Percentiles rank a stretch among this genome's conserved stretches.
Conservation (phyloP, 2,113 vertebrate genomes). For the Heterocephalus glaber region DNA sequence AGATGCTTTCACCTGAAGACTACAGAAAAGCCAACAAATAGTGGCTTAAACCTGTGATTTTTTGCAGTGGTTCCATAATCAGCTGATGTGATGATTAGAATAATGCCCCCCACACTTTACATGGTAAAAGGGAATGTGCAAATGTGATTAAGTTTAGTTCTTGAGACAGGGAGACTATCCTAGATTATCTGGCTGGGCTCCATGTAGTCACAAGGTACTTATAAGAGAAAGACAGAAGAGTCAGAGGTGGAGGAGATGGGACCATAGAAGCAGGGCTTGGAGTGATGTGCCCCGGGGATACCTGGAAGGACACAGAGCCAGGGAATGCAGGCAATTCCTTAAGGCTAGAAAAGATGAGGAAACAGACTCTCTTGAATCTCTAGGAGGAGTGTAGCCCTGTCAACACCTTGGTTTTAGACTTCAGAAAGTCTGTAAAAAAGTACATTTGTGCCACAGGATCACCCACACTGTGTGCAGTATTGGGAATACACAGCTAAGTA, state of each 20-base stretch:
- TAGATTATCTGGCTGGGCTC: background rate
- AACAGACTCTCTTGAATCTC: background rate
- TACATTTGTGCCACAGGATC: background rate
- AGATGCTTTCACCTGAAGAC: background rate
- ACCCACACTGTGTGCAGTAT: background rate
- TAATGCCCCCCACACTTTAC: background rate
- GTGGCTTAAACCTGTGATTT: background rate
- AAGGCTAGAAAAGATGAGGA: conserved; percentile 9
- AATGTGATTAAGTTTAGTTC: background rate
- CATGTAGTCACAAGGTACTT: background rate
- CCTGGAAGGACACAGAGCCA: background rate
- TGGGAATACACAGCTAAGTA: background rate
- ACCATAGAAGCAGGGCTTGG: background rate
- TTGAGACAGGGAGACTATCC: background rate
- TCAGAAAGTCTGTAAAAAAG: conserved; percentile 20
- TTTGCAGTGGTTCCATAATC: background rate
- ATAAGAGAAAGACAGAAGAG: background rate
- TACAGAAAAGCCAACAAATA: background rate
- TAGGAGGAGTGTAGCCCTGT: background rate
- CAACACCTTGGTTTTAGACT: background rate
- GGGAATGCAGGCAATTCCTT: background rate
- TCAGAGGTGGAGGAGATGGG: background rate
- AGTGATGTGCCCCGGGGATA: background rate
- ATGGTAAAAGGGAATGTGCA: background rate
- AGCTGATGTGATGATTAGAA: background rate